Evolutionary conservation across 2,797 vertebrate genomes (phyloP).

Genomic region (Pseudomugil gertrudae): DNA sequence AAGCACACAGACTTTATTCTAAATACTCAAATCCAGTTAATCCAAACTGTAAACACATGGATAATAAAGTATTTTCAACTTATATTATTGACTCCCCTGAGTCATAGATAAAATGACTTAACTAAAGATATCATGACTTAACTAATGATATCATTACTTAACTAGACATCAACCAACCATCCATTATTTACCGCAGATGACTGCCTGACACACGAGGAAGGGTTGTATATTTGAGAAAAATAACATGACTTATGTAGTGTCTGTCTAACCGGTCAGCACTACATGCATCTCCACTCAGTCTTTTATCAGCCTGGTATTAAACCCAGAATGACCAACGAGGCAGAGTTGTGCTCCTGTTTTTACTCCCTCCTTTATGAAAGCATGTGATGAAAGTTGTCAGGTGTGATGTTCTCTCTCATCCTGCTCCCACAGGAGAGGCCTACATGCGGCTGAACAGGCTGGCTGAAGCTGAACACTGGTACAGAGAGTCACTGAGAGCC

Average conservation of each 20-base stretch:
- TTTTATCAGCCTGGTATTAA: not conserved
- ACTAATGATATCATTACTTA: no score
- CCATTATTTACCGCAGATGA: no score
- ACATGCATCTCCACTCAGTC: not conserved
- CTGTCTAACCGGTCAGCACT: not conserved
- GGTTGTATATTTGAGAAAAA: slow-evolving; percentile 5
- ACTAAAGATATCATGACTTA: no score
- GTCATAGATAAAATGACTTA: no score
- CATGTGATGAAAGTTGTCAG: slow-evolving; percentile 49
- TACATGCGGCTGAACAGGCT: slow-evolving; percentile 93
- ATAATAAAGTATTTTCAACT: not conserved
- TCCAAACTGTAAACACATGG: not conserved
- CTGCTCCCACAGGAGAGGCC: slow-evolving; percentile 88
- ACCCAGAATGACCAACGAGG: not conserved
- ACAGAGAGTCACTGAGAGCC: slow-evolving; percentile 91
- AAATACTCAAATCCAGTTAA: slow-evolving; percentile 17
- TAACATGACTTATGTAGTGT: not conserved
- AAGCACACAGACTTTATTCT: slow-evolving; percentile 2
- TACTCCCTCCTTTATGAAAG: slow-evolving; percentile 13
- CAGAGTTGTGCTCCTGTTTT: slow-evolving; percentile 3
- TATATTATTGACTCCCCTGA: slow-evolving; percentile 48
- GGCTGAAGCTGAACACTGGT: slow-evolving; percentile 94
- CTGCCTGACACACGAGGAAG: not conserved
- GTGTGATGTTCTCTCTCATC: slow-evolving; percentile 42
- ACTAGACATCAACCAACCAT: no score